A percentile compares a stretch with the other conserved stretches of the same genome.
These are phyloP conservation scores for Megalurothrips usitatus DNA, from an alignment of 2,888 invertebrate species.

Conservation along the genomic window DNA sequence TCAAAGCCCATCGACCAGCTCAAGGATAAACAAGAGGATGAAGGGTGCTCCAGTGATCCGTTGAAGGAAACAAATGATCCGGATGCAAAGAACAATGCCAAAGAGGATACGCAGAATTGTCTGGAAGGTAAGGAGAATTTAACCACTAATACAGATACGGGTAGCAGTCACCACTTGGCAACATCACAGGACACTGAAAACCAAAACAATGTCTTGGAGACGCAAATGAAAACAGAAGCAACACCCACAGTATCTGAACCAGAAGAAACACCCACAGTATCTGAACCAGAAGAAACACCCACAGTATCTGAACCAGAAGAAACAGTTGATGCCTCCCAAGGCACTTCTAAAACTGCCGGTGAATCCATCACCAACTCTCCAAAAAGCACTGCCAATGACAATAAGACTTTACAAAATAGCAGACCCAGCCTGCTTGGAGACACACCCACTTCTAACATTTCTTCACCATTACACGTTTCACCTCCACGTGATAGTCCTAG, in stretches of 20 bases:
- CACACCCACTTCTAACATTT: neutral
- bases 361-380: neutral
- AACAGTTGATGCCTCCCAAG: neutral
- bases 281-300: neutral
- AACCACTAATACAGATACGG: neutral
- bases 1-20: neutral
- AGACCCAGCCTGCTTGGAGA: constrained; percentile 3
- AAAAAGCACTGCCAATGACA: neutral
- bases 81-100: neutral
- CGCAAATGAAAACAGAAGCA: neutral
- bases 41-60: neutral
- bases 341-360: neutral
- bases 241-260: neutral
- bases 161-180: neutral
- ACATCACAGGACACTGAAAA: neutral
- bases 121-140: constrained; percentile 13
- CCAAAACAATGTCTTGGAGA: neutral
- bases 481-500: neutral
- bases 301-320: neutral
- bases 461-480: neutral
- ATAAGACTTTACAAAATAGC: neutral
- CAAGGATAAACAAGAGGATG: neutral
- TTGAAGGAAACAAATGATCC: neutral
- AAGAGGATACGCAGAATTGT: neutral
- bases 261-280: neutral